Conservation (phyloP, 2,888 invertebrate genomes). For the Cryptops parisi region DNA sequence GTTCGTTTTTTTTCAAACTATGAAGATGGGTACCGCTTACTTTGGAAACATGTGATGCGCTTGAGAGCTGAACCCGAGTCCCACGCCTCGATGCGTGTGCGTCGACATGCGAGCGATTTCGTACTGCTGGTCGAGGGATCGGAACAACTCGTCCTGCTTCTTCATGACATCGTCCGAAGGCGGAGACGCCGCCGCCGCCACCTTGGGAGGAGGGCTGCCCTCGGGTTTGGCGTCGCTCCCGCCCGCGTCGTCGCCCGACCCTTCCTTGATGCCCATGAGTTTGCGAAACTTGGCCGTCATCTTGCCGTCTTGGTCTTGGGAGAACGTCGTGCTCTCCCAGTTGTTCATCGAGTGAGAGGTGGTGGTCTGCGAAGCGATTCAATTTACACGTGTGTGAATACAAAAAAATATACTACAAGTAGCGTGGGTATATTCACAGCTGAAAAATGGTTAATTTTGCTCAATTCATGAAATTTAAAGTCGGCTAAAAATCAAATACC, state of each 20-base stretch:
- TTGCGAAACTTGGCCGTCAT: constrained; percentile 90
- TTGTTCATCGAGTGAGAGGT: constrained; percentile 32
- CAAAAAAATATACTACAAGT: too few relatives aligned
- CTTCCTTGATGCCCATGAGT: constrained; percentile 82
- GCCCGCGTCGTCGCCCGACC: constrained; percentile 19
- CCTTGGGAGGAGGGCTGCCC: constrained; percentile 23
- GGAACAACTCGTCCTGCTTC: constrained; percentile 58
- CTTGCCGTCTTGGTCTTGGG: constrained; percentile 80
- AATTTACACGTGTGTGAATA: too few relatives aligned
- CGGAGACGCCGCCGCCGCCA: constrained; percentile 16
- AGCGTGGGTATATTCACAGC: too few relatives aligned
- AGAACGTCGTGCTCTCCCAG: constrained; percentile 76
- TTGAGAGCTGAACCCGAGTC: constrained; percentile 33
- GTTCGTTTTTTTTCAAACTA: too few relatives aligned
- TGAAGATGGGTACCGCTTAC: too few relatives aligned
- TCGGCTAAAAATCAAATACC: too few relatives aligned
- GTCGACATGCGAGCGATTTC: constrained; percentile 90
- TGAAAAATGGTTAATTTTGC: too few relatives aligned
- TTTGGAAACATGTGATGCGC: constrained; percentile 14
- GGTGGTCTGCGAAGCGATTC: too few relatives aligned
- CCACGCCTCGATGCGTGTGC: constrained; percentile 70
- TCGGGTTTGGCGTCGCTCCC: constrained; percentile 26
- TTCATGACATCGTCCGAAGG: constrained; percentile 27
- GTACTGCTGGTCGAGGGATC: constrained; percentile 88
- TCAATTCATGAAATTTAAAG: too few relatives aligned